phyloP scores from a whole-genome alignment of 2,888 invertebrate species.

The Caenorhabditis sp. region DNA sequence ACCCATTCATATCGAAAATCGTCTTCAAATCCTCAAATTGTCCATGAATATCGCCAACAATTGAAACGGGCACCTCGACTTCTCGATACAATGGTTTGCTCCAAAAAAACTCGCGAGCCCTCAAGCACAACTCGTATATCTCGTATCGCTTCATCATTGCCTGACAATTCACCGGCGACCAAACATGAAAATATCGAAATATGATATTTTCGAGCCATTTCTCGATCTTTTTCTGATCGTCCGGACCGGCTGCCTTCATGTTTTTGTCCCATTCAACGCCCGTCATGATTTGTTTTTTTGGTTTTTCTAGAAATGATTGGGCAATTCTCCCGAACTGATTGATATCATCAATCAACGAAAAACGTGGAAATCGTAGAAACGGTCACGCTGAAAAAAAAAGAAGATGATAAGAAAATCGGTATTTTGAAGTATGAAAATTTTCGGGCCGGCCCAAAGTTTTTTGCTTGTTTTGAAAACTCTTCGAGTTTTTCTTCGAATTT shows the following conservation, averaged over 20 bases:
- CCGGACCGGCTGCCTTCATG: conserved; percentile 16
- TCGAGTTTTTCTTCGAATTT: too few relatives aligned
- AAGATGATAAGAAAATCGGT: too few relatives aligned
- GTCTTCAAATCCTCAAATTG: conserved; percentile 78
- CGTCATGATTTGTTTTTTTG: too few relatives aligned
- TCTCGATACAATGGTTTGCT: conserved; percentile 38
- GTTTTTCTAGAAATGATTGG: too few relatives aligned
- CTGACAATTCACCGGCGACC: conserved; percentile 54
- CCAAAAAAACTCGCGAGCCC: conserved; percentile 62
- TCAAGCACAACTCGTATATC: conserved; percentile 58
- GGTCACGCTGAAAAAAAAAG: too few relatives aligned
- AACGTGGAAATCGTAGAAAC: too few relatives aligned
- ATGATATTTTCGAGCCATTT: conserved; percentile 44
- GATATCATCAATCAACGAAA: too few relatives aligned
- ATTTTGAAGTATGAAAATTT: too few relatives aligned
- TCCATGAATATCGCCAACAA: conserved; percentile 98
- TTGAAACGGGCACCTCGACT: conserved; percentile 94
- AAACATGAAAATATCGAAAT: conserved; percentile 40
- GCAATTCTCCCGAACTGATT: too few relatives aligned
- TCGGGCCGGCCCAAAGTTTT: too few relatives aligned
- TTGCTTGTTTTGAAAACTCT: too few relatives aligned
- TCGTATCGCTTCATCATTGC: conserved; percentile 54
- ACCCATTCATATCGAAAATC: conserved; percentile 61
- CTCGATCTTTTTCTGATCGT: conserved; percentile 30
- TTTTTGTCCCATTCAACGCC: conserved; percentile 20